Conservation (phyloP, 1,140 invertebrate species). For the Neodiprion lecontei region DNA sequence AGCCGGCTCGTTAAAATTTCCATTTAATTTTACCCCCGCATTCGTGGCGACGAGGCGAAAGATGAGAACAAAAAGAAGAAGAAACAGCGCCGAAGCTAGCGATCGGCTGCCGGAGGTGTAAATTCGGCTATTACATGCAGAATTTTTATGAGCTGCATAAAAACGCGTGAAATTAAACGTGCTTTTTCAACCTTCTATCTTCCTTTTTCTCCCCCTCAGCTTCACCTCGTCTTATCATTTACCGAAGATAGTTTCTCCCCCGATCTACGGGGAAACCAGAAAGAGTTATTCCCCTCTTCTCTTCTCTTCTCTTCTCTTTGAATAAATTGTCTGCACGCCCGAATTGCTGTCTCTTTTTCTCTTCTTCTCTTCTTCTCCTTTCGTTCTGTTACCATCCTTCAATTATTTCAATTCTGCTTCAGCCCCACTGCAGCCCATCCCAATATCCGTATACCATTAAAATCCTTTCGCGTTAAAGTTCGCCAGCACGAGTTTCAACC, state of each 20-base stretch:
- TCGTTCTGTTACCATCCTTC: neutral
- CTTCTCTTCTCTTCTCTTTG: neutral
- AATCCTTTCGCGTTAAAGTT: constrained; percentile 1
- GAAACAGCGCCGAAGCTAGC: neutral
- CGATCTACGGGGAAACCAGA: neutral
- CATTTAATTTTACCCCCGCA: neutral
- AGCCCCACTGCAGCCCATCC: neutral
- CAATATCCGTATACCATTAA: neutral
- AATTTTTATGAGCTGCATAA: too few relatives aligned
- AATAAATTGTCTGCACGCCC: neutral
- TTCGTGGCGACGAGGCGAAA: neutral
- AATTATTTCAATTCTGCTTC: constrained; percentile 1
- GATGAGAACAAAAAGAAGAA: too few relatives aligned
- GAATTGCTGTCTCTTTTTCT: neutral
- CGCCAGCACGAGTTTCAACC: neutral
- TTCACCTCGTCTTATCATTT: neutral
- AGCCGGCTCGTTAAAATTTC: neutral
- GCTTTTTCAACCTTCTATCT: neutral
- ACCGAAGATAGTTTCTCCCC: neutral
- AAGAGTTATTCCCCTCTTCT: neutral
- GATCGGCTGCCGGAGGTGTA: neutral
- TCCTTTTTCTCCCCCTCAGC: neutral
- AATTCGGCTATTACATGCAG: neutral
- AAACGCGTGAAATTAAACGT: too few relatives aligned
- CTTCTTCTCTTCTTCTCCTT: neutral